phyloP scores from a whole-genome alignment of 2,797 vertebrate species.

The Trachurus trachurus region DNA sequence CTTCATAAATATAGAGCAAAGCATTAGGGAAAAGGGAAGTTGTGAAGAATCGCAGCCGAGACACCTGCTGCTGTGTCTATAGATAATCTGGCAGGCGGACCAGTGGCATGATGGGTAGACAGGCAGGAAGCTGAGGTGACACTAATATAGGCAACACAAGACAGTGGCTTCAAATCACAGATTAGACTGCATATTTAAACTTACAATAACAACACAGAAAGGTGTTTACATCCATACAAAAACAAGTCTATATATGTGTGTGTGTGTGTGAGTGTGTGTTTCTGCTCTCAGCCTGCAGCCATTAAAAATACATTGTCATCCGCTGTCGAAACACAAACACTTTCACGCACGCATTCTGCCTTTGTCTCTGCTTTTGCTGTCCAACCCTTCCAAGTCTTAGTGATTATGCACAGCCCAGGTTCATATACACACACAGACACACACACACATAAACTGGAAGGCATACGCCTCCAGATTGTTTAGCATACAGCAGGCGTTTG shows the following conservation, averaged over 20 bases:
- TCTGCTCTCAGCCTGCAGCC: conserved; percentile 5
- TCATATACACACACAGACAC: conserved; percentile 27
- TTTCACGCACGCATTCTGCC: not conserved
- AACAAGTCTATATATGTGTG: not conserved
- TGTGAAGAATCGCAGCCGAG: conserved; percentile 56
- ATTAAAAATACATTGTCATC: conserved; percentile 24
- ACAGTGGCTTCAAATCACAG: conserved; percentile 10
- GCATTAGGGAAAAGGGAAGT: conserved; percentile 64
- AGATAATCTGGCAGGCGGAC: conserved; percentile 45
- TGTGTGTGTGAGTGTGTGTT: not conserved
- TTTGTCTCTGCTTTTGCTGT: conserved; percentile 17
- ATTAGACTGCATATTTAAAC: conserved; percentile 22
- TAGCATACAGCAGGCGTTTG: conserved; percentile 72
- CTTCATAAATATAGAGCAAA: conserved; percentile 83
- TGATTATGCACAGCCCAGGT: conserved; percentile 64
- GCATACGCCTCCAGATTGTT: conserved; percentile 70
- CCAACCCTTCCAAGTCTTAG: conserved; percentile 30
- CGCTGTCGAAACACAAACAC: not conserved
- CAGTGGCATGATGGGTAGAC: conserved; percentile 1
- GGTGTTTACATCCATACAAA: not conserved
- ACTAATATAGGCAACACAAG: conserved; percentile 11
- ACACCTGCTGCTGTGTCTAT: conserved; percentile 74
- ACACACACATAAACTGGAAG: conserved; percentile 21
- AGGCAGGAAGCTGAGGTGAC: not conserved
- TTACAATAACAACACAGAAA: not conserved